These are phyloP conservation scores for Triplophysa siluroides DNA, from an alignment of 2,113 vertebrate genomes.

Conservation along the genomic window DNA sequence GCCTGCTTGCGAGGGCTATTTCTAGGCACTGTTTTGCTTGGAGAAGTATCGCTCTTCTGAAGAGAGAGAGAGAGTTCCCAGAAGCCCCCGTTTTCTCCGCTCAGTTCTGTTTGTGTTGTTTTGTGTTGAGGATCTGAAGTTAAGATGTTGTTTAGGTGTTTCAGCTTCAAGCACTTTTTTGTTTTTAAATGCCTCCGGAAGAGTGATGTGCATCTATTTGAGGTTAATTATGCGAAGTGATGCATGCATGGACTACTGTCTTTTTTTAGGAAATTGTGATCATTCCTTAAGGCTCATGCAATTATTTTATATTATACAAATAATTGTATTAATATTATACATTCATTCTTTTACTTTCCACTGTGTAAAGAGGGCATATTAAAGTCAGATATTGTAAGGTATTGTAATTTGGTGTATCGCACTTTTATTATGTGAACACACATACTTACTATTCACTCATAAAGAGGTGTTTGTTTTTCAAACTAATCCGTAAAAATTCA, in stretches of 20 bases:
- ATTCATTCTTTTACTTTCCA: constrained; percentile 29
- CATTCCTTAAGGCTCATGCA: constrained; percentile 54
- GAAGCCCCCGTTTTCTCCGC: constrained; percentile 63
- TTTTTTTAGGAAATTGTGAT: constrained; percentile 60
- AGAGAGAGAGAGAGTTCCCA: constrained; percentile 68
- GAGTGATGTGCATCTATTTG: constrained; percentile 57
- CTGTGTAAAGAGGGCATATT: constrained; percentile 45
- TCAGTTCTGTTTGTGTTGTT: constrained; percentile 66
- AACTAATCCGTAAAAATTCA: too few species aligned
- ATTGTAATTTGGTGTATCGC: background rate
- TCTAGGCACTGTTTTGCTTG: constrained; percentile 74
- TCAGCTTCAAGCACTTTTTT: constrained; percentile 55
- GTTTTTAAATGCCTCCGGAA: constrained; percentile 54
- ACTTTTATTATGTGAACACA: background rate
- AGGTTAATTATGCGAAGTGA: constrained; percentile 31
- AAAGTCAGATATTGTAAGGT: background rate
- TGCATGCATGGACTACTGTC: constrained; percentile 47
- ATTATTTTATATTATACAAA: too few species aligned
- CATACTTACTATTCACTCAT: too few species aligned
- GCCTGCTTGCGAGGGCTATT: constrained; percentile 70
- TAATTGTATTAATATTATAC: too few species aligned
- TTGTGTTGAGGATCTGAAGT: constrained; percentile 67
- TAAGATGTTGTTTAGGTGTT: constrained; percentile 66
- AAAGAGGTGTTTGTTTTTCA: too few species aligned
- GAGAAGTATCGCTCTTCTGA: constrained; percentile 71